Evolutionary conservation across 2,797 vertebrate genomes (phyloP), one percentile per base, ranked within the genome.

Genomic region (Neostethus bicornis): DNA sequence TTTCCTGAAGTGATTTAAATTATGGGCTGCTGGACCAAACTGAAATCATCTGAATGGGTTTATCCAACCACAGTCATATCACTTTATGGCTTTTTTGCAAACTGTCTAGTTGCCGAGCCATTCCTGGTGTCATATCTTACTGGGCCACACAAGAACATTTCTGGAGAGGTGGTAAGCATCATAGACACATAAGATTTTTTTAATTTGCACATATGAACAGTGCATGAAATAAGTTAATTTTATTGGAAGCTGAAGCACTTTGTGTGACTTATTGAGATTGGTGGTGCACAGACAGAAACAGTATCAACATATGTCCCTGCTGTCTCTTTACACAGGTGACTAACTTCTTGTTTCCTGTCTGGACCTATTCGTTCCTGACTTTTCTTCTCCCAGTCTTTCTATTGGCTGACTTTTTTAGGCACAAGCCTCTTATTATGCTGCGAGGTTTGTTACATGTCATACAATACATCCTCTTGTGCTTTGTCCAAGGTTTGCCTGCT

Each of bases 361-460:
- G 92, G 92, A 92, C 92, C 0, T 93, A 92, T 41, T 91, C 91
- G n/a, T 91, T 92, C 70, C 70, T 92, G 20, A 83, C 77, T 29
- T 65, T 90, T 51, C 85, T 93, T 49, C 83, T 86, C 29, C 91
- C 91, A 0, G 73, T 92, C 47, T 91, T 92, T 67, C 72, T 93
- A 28, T 37, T 92, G 64, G 92, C 91, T 10, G 92, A 93, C 69
- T 79, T 90, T 39, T 71, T 93, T 48, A 81, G 76, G 51, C 81
- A 92, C 67, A 93, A 92, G 60, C 90, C 91, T 9, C 7, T 92
- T 21, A 90, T 92, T 47, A 17, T 90, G 29, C 4, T 83, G 3
- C 91, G 93, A 73, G 91, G 88, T 3, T 45, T 90, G 11, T 90
- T 82, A 66, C 80, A 92, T 37, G 81, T 92, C 62, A 82, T 50